These are phyloP conservation scores for Thamnophis sirtalis DNA, from an alignment of 2,113 vertebrate genomes.

Conservation along the genomic window DNA sequence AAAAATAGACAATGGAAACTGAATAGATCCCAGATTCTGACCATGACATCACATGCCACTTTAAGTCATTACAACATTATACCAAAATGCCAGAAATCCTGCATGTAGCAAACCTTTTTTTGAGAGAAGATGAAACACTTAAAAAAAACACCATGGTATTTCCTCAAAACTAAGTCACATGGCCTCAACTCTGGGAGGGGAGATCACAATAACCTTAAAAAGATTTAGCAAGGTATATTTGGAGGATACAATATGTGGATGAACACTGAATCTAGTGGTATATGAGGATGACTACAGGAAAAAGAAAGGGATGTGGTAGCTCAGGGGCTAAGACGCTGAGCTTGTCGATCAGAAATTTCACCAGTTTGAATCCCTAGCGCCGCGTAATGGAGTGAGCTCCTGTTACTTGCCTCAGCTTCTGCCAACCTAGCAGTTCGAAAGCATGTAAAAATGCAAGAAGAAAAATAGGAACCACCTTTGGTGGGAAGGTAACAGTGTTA, in stretches of 20 bases:
- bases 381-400: too few species aligned
- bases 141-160: neutral
- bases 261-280: neutral
- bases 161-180: neutral
- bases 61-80: neutral
- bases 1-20: neutral
- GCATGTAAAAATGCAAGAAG: too few species aligned
- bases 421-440: too few species aligned
- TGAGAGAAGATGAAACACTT: neutral
- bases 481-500: too few species aligned
- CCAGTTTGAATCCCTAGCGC: too few species aligned
- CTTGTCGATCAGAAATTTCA: too few species aligned
- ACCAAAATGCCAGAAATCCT: neutral
- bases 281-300: neutral
- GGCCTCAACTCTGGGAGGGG: neutral
- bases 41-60: neutral
- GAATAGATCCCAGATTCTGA: neutral
- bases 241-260: neutral
- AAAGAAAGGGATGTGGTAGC: neutral
- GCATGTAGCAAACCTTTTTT: neutral
- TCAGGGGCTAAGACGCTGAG: too few species aligned
- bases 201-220: neutral
- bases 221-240: neutral
- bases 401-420: too few species aligned
- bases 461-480: too few species aligned